A percentile compares a stretch with the other conserved stretches of the same genome.
Evolutionary conservation across 2,888 invertebrate species (phyloP).

Genomic region (Hydroisotoma schaefferi): DNA sequence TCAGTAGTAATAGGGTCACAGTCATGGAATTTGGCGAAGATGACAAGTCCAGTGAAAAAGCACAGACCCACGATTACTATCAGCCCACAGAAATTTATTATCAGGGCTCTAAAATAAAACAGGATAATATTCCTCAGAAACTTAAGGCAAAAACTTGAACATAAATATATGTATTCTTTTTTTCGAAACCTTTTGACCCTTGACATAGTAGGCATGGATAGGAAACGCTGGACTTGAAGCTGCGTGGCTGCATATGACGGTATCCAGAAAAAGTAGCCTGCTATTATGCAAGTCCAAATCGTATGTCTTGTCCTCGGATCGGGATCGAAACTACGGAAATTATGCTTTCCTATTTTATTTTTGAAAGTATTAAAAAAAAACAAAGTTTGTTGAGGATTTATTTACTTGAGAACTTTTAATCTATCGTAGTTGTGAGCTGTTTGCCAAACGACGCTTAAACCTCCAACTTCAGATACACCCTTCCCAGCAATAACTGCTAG

Average conservation of each 20-base stretch:
- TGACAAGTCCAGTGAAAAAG: slow-evolving; percentile 78
- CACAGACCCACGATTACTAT: slow-evolving; percentile 58
- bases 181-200: slow-evolving; percentile 53
- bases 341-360: no score
- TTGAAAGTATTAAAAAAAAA: no score
- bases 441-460: slow-evolving; percentile 61
- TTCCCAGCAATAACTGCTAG: slow-evolving; percentile 64
- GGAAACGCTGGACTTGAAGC: slow-evolving; percentile 56
- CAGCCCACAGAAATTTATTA: slow-evolving; percentile 52
- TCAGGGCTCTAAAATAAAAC: slow-evolving; percentile 44
- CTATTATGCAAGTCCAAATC: slow-evolving; percentile 49
- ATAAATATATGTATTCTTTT: no score
- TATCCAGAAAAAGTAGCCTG: slow-evolving; percentile 51
- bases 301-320: slow-evolving; percentile 36
- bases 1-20: slow-evolving; percentile 81
- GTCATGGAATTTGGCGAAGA: slow-evolving; percentile 75
- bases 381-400: not conserved
- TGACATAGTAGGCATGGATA: slow-evolving; percentile 53
- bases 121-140: slow-evolving; percentile 49
- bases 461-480: slow-evolving; percentile 65
- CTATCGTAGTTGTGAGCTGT: slow-evolving; percentile 62
- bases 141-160: no score
- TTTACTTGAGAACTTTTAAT: slow-evolving; percentile 69
- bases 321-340: slow-evolving; percentile 25
- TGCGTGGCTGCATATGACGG: slow-evolving; percentile 55